Percentiles rank a stretch among this genome's conserved stretches.
Conservation (phyloP, 2,113 vertebrate genomes). For the Misgurnus mizolepis region DNA sequence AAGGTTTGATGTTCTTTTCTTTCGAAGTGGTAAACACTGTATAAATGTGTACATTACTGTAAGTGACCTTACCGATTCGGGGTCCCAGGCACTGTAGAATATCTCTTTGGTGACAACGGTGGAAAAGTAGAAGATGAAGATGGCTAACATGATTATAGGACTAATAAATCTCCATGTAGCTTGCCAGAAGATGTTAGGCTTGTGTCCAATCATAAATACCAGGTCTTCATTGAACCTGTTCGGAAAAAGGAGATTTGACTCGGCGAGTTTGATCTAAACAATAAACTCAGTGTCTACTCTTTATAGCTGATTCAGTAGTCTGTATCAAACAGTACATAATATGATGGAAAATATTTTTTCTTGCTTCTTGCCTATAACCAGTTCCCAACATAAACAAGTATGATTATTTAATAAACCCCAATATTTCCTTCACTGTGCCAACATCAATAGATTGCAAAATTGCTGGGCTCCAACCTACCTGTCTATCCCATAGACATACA, state of each 20-base stretch:
- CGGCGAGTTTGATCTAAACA: neutral
- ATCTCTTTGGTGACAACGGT: slow-evolving; percentile 75
- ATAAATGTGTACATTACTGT: neutral
- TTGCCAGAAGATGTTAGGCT: slow-evolving; percentile 94
- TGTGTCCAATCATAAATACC: slow-evolving; percentile 90
- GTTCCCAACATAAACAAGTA: neutral
- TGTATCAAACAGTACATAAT: neutral
- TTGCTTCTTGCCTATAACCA: neutral
- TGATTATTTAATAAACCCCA: neutral
- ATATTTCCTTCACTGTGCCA: neutral
- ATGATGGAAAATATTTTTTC: neutral
- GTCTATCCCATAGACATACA: slow-evolving; percentile 85
- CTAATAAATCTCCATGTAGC: slow-evolving; percentile 84
- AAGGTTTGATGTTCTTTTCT: too few relatives aligned
- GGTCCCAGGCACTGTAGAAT: slow-evolving; percentile 82
- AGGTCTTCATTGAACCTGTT: slow-evolving; percentile 89
- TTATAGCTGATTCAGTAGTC: neutral
- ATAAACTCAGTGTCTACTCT: neutral
- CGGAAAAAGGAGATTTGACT: neutral
- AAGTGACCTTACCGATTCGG: slow-evolving; percentile 72
- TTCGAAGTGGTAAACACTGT: too few relatives aligned
- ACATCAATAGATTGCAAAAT: neutral
- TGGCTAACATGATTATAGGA: slow-evolving; percentile 85
- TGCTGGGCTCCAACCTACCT: slow-evolving; percentile 21
- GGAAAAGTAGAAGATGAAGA: slow-evolving; percentile 86